Percentiles rank a stretch among this genome's conserved stretches.
Conservation (phyloP, 2,888 invertebrate species). For the Steromphala cineraria region DNA sequence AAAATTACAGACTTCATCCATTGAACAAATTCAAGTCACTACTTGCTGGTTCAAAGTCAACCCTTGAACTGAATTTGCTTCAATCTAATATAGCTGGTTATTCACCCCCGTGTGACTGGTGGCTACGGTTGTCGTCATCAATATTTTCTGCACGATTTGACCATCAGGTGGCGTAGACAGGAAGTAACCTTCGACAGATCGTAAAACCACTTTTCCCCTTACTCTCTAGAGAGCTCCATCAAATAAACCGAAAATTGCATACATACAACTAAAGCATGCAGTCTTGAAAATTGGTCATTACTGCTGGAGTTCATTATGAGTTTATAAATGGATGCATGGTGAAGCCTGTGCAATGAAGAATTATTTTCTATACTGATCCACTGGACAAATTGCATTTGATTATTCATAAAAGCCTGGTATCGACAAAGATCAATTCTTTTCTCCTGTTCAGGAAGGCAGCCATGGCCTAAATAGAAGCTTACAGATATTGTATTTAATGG, state of each 20-base stretch:
- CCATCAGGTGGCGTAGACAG: constrained; percentile 4
- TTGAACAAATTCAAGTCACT: too few relatives aligned
- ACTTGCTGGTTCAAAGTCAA: neutral
- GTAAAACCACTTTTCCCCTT: constrained; percentile 2
- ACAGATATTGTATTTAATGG: constrained; percentile 2
- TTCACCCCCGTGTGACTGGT: neutral
- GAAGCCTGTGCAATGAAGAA: neutral
- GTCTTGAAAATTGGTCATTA: constrained; percentile 1
- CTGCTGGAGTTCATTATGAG: neutral
- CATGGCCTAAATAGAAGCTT: neutral
- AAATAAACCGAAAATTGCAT: constrained; percentile 11
- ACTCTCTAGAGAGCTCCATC: neutral
- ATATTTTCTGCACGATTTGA: neutral
- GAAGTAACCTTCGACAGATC: constrained; percentile 7
- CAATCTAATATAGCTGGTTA: constrained; percentile 1
- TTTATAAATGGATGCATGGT: constrained; percentile 10
- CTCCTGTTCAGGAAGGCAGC: neutral
- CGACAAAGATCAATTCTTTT: neutral
- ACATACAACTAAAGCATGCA: neutral
- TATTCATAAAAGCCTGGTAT: constrained; percentile 12
- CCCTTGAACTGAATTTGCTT: neutral
- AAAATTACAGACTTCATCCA: too few relatives aligned
- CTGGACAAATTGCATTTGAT: constrained; percentile 1
- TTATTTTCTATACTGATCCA: neutral
- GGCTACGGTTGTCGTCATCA: neutral